Base-by-base conservation (phyloP, 2,888 invertebrate species). In the Molanna angustata region DNA sequence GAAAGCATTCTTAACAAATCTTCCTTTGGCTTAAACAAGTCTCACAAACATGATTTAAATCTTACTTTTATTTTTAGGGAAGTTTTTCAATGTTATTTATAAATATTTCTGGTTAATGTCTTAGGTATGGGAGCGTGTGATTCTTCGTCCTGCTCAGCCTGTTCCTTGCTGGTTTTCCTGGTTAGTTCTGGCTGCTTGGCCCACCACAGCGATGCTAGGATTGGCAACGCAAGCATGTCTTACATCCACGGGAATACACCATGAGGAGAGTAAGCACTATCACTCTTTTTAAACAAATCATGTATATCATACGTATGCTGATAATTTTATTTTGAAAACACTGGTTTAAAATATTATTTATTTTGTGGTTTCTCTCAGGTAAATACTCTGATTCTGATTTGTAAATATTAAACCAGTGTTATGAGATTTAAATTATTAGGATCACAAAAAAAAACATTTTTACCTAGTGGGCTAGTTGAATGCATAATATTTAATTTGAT, bases 171-270 rank as follows among this genome's bases (percentile, higher is more conserved):
- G 85, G 72, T 79, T 83, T 65, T 85, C 86, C 44, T 89, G 88
- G 88, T 70, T 87, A 60, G 78, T 88, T 33, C 72, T 90, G 37
- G 83, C 80, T 2, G 79, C 84, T 32, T 89, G 89, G 89, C 88
- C 88, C 1, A 77, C 82, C 18, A 79, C 85, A 60, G 78, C 85
- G 44, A 63, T 86, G 16, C 76, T 86, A 9, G 89, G 89, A 1
- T 70, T 84, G 32, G 70, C 85, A 1, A 80, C 84, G 1, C 90
- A 90, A 69, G 82, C 79, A 67, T 80, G 80, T 39, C 74, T 87
- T 58, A 88, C 88, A 4, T 85, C 85, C 46, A 77, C 80, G 52
- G 86, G 82, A 32, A 75, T 81, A 65, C 83, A 84, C 58, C 54
- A 54, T 46, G 81, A 80, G 52, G 80, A 83, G 62, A 79, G 83